These are phyloP conservation scores for Callimorpha dominula DNA, from an alignment of 2,888 invertebrate genomes.

Conservation along the genomic window DNA sequence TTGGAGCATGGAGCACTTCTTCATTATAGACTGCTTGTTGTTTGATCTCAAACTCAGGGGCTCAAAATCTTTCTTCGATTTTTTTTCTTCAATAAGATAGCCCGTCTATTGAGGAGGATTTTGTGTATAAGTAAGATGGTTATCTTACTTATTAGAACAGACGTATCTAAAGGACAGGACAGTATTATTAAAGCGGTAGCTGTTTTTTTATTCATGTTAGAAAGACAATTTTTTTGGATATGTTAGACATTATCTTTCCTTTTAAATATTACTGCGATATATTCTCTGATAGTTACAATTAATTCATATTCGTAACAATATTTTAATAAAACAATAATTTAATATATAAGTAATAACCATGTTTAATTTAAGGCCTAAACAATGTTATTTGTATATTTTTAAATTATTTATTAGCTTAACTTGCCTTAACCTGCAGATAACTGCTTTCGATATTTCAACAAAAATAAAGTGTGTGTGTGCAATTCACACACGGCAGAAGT, in stretches of 20 bases:
- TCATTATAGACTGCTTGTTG: too few relatives aligned
- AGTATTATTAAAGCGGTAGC: background rate
- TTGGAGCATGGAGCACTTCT: too few relatives aligned
- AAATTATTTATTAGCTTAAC: constrained; percentile 52
- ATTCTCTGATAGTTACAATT: background rate
- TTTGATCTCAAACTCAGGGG: too few relatives aligned
- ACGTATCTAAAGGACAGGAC: background rate
- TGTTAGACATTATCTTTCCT: too few relatives aligned
- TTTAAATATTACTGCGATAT: too few relatives aligned
- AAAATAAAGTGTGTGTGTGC: background rate
- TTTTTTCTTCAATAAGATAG: too few relatives aligned
- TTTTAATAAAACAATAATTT: constrained; percentile 17
- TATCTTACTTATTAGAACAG: background rate
- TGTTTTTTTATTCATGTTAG: background rate
- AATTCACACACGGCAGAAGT: too few relatives aligned
- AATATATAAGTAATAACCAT: constrained; percentile 31
- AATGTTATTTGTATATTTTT: constrained; percentile 42
- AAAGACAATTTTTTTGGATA: too few relatives aligned
- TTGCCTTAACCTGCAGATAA: constrained; percentile 28
- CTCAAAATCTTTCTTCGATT: too few relatives aligned
- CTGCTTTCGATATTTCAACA: constrained; percentile 11
- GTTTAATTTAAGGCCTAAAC: constrained; percentile 43
- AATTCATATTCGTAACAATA: constrained; percentile 16
- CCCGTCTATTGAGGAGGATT: too few relatives aligned
- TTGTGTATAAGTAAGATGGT: too few relatives aligned